These are phyloP conservation scores for Epinephelus coioides DNA, from an alignment of 2,797 vertebrate genomes.

Conservation along the genomic window DNA sequence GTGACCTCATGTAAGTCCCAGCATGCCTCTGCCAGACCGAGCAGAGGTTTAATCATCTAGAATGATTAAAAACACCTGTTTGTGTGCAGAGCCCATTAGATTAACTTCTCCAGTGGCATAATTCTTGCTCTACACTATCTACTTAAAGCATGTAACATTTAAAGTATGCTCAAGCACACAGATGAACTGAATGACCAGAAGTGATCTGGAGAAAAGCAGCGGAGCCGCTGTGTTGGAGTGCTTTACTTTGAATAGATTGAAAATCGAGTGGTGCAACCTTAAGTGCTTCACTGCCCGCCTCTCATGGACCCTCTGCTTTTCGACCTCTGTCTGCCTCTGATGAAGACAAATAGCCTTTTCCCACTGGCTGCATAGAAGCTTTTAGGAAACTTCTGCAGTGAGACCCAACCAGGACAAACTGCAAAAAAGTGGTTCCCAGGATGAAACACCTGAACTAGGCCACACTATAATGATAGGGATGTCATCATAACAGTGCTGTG, in stretches of 20 bases:
- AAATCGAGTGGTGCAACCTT: conserved; percentile 56
- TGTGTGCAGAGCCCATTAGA: conserved; percentile 12
- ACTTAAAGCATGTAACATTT: conserved; percentile 14
- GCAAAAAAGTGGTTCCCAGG: conserved; percentile 25
- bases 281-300: conserved; percentile 54
- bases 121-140: conserved; percentile 19
- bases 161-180: conserved; percentile 13
- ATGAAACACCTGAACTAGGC: conserved; percentile 16
- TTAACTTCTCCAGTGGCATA: not conserved
- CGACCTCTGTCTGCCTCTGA: conserved; percentile 61
- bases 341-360: conserved; percentile 69
- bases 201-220: conserved; percentile 24
- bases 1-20: not conserved
- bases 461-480: not conserved
- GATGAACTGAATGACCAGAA: conserved; percentile 12
- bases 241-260: conserved; percentile 59
- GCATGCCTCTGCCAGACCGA: not conserved
- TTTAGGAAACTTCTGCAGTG: conserved; percentile 10
- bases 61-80: conserved; percentile 10
- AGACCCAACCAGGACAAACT: conserved; percentile 23
- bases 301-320: conserved; percentile 57
- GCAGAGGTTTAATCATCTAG: not conserved
- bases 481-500: not conserved
- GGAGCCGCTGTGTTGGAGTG: conserved; percentile 5
- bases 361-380: conserved; percentile 18